Base-by-base conservation (phyloP, 2,797 vertebrate species). In the Bovichtus variegatus region DNA sequence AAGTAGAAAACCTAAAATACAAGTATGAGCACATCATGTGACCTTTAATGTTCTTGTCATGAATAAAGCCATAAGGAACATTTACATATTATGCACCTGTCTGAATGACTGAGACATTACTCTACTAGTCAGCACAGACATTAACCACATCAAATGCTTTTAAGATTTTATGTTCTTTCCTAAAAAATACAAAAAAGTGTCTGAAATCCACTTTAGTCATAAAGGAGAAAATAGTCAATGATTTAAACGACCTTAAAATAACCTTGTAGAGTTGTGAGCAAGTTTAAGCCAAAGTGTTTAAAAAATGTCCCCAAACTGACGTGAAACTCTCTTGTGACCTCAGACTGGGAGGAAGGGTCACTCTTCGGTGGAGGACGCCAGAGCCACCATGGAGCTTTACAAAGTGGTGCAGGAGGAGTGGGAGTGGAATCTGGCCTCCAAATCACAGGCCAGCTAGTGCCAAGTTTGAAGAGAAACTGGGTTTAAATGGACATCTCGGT, bases 351-450 rank as follows among this genome's bases (percentile, higher is more conserved):
- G 4, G 10, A 87, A 76, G 0, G 97, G 97, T 0, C 98, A 99
- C 82, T 98, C 96, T 8, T 99, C 98, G 0, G 97, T 98, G 62
- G 97, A 99, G 85, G 97, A 99, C 0, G 97, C 97, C 49, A 93
- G 76, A 76, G 96, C 97, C 78, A 97, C 97, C 6, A 98, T 98
- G 97, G 96, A 98, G 69, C 96, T 99, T n/a, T 99, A 97, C 93
- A 97, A 94, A 67, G 75, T 96, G 90, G 95, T 98, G 67, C 97
- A 97, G 77, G 89, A 75, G 0, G 95, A 98, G 87, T 98, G 96
- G 97, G 98, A 99, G 88, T 88, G 81, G 62, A 88, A 82, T 6
- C 90, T 99, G 71, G 73, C 67, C 16, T 82, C 82, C 59, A 71
- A 38, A 25, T 12, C 43, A 3, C 36, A 47, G 55, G 18, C 29